Percentiles rank a stretch among this genome's conserved stretches.
These are phyloP conservation scores for Hydriomena furcata DNA, from an alignment of 2,888 invertebrate species.

Conservation along the genomic window DNA sequence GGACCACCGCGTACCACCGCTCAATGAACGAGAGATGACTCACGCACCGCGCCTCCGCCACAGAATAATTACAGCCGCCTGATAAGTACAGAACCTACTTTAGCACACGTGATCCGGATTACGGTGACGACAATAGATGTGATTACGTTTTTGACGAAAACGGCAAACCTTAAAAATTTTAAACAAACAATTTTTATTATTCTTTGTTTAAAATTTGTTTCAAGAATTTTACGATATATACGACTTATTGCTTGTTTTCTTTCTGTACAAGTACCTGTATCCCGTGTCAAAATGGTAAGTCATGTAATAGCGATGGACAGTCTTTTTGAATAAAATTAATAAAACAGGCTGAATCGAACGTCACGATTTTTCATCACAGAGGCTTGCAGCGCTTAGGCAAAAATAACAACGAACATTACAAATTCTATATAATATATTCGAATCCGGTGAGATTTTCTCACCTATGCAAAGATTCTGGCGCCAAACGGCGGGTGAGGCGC, in stretches of 20 bases:
- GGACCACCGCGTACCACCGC: conserved; percentile 54
- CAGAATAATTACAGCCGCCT: conserved; percentile 66
- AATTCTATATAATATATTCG: conserved; percentile 39
- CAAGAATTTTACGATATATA: no score
- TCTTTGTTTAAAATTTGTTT: not conserved
- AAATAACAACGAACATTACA: not conserved
- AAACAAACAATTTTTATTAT: conserved; percentile 25
- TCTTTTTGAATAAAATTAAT: no score
- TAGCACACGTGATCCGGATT: conserved; percentile 60
- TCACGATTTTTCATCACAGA: conserved; percentile 8
- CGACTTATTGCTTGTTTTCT: no score
- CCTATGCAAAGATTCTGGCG: conserved; percentile 63
- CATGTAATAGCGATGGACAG: no score
- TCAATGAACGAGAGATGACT: conserved; percentile 76
- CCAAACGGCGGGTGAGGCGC: conserved; percentile 64
- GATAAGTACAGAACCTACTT: conserved; percentile 59
- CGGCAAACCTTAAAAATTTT: conserved; percentile 39
- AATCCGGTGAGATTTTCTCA: conserved; percentile 72
- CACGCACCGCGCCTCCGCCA: conserved; percentile 78
- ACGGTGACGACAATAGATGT: conserved; percentile 43
- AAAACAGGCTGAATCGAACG: no score
- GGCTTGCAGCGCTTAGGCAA: conserved; percentile 37
- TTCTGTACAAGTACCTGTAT: no score
- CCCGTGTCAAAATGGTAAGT: no score
- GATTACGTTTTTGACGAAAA: conserved; percentile 28